A percentile compares a stretch with the other conserved stretches of the same genome.
Evolutionary conservation across 2,113 vertebrate genomes (phyloP).

Genomic region (Nicator chloris): DNA sequence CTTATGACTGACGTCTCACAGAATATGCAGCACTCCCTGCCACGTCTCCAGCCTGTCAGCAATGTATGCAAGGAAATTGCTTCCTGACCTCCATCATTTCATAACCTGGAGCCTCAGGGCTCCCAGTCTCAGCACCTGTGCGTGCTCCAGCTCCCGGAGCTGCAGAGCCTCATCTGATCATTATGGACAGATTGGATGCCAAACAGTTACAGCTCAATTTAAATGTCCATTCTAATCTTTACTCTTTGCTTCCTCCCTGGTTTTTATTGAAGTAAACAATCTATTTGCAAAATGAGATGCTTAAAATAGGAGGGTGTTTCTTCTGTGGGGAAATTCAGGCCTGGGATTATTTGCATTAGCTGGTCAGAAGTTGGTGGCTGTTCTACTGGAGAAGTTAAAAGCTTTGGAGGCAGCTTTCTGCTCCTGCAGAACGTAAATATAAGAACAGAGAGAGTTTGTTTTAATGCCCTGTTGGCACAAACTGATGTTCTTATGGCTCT

Average conservation of each 20-base stretch:
- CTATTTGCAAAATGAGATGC: slow-evolving; percentile 37
- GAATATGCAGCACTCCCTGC: slow-evolving; percentile 17
- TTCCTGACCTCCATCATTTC: slow-evolving; percentile 62
- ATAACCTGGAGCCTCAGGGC: slow-evolving; percentile 46
- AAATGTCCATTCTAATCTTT: slow-evolving; percentile 46
- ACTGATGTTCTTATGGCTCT: background rate
- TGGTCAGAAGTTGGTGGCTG: background rate
- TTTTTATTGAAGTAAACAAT: slow-evolving; percentile 46
- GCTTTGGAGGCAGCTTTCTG: background rate
- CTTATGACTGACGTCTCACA: slow-evolving; percentile 20
- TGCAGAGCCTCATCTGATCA: slow-evolving; percentile 35
- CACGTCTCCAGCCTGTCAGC: slow-evolving; percentile 16
- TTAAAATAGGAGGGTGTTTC: background rate
- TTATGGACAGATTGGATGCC: slow-evolving; percentile 15
- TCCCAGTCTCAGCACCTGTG: background rate
- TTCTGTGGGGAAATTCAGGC: background rate
- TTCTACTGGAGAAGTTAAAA: background rate
- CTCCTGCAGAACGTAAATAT: background rate
- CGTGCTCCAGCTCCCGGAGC: slow-evolving; percentile 8
- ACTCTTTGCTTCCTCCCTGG: background rate
- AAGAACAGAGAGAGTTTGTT: background rate
- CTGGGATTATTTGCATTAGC: background rate
- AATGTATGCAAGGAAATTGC: slow-evolving; percentile 45
- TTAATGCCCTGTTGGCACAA: background rate
- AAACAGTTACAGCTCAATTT: slow-evolving; percentile 46